Evolutionary conservation across 2,888 invertebrate genomes (phyloP), one percentile per base, ranked within the genome.

Genomic region (Ectemnius lituratus): DNA sequence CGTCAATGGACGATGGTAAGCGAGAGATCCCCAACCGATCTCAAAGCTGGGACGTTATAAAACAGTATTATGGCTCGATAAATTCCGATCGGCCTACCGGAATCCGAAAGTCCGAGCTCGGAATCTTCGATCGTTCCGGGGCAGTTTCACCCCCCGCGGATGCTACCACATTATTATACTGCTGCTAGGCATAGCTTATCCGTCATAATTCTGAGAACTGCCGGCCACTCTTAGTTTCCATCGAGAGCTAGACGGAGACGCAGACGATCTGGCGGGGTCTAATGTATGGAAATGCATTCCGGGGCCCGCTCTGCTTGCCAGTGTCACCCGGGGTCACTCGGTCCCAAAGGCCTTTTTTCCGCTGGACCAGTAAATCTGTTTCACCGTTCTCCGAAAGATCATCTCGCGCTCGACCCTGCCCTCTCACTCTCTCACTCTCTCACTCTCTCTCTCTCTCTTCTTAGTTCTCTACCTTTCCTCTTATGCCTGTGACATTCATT

Each of bases 211-310:
- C 83, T 75, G 47, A 76, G 82, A 82, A 84, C 85, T 78, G 27
- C 74, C 49, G 61, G 73, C 58, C 58, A 62, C 67, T 49, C 59
- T 16, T 52, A 52, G 52, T 52, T 52, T 28, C 67, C 8, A 8
- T 18, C 20, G 18, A 49, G 27, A 20, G 20, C 4, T 27, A 57
- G n/a, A 28, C 27, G 18, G n/a, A 56, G 47, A 23, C 65, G 64
- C 56, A 58, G 28, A 20, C 16, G 18, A 18, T 37, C 56, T 45
- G 57, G 74, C 61, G 59, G 18, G 59, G 67, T 61, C 84, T 86
- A 88, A 86, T 86, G 75, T 81, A 85, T 83, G 84, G 81, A 85
- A 85, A 88, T 85, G 78, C 78, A 84, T 86, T 85, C 82, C 70
- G 67, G 68, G 59, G 70, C 69, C 75, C 59, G 75, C n/a, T 52